Evolutionary conservation across 2,888 invertebrate species (phyloP), one percentile per base, ranked within the genome.

Genomic region (Netelia fuscicornis): DNA sequence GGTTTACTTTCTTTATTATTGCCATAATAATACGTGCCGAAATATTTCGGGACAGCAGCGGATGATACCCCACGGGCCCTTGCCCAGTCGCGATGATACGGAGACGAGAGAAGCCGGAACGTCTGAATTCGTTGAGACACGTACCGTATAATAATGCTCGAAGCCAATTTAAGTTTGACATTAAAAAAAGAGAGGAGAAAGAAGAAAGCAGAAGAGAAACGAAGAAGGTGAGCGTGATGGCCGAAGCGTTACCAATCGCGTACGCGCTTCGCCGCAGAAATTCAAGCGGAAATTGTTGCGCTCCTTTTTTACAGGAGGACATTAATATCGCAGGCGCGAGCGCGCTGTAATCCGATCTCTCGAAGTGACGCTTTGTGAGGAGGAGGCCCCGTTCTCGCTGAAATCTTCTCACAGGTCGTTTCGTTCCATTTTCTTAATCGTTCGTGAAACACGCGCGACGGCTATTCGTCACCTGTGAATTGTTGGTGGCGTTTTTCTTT

Each of bases 1-100:
- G 44, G 25, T 77, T 77, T 48, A 77, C 11, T 44, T 77, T 68
- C 68, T 77, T 68, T 76, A 13, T 48, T 68, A 77, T 68, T 68
- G 77, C 67, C 8, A 23, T 77, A 68, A 68, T 77, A 77, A 77
- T 56, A 77, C 30, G 58, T 56, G 30, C 44, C 48, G 58, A 60
- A 25, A 54, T 64, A 64, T 75, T 23, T 68, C 60, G 67, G 23
- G 54, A 23, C 56, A 42, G n/a, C 76, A 17, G 17, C 17, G 67
- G n/a, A 65, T 58, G 8, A 42, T 65, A 42, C 44, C 65, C 44
- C 65, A 25, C 48, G 11, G 48, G 48, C 48, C 48, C 48, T 48
- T 48, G 10, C 3, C 30, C 48, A 13, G 48, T 48, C 48, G 48
- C 48, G 10, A 10, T 48, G 48, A 48, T 48, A 48, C 48, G 48